These are phyloP conservation scores for Actinia equina DNA, from an alignment of 64 coral and sea anemone species.

Conservation along the genomic window DNA sequence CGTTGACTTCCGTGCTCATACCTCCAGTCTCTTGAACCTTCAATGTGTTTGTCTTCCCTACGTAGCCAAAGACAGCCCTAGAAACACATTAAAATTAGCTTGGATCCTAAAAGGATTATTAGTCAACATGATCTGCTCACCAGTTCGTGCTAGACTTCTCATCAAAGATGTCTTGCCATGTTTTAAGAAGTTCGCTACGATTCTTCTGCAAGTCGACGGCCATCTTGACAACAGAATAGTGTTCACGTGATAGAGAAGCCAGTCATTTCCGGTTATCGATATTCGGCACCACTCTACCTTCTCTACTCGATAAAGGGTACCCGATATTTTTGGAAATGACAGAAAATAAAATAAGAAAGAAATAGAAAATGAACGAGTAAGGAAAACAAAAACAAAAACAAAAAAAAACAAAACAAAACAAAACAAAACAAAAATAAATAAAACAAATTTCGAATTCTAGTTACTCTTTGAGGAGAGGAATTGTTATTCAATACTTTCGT, in stretches of 20 bases:
- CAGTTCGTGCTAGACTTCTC: slow-evolving; percentile 91
- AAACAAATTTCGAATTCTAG: no score
- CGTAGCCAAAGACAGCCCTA: slow-evolving; percentile 96
- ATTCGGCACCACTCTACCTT: not conserved
- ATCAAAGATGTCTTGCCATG: slow-evolving; percentile 96
- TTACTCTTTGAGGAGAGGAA: no score
- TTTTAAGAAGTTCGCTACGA: slow-evolving; percentile 62
- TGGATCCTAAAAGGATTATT: not conserved
- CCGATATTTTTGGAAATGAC: not conserved
- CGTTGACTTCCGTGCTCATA: slow-evolving; percentile 70
- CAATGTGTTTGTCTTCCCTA: slow-evolving; percentile 76
- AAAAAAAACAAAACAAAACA: no score
- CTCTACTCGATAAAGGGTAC: not conserved
- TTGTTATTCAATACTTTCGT: no score
- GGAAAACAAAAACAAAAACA: no score
- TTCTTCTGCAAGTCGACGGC: slow-evolving; percentile 95
- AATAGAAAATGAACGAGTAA: not conserved
- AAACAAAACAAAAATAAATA: no score
- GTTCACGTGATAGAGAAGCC: slow-evolving; percentile 56
- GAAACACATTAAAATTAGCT: not conserved
- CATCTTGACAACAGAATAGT: slow-evolving; percentile 71
- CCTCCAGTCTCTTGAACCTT: slow-evolving; percentile 97
- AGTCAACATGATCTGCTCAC: slow-evolving; percentile 11
- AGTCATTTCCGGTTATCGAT: slow-evolving; percentile 14
- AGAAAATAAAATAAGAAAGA: not conserved